Evolutionary conservation across 2,888 invertebrate species (phyloP).

Genomic region (Bombyx huttoni): DNA sequence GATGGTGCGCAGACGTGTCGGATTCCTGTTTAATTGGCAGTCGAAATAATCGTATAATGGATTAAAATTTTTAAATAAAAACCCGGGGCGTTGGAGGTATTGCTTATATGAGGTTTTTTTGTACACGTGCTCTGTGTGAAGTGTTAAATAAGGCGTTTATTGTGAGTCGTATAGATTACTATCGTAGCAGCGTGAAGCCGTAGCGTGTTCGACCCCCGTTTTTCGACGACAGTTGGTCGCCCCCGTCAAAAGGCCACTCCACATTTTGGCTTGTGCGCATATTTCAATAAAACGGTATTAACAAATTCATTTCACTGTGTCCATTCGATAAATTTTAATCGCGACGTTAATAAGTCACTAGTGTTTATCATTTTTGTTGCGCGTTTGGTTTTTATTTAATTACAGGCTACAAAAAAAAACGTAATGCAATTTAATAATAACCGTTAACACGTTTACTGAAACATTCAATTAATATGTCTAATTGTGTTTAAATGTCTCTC

Average conservation of each 20-base stretch:
- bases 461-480: constrained; percentile 14
- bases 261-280: constrained; percentile 67
- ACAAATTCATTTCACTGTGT: constrained; percentile 42
- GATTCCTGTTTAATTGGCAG: constrained; percentile 71
- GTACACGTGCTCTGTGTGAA: constrained; percentile 14
- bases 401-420: not conserved
- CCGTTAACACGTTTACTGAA: too few relatives aligned
- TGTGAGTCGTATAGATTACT: constrained; percentile 62
- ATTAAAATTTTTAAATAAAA: constrained; percentile 20
- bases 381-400: constrained; percentile 1
- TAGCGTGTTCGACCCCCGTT: constrained; percentile 54
- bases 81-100: constrained; percentile 1
- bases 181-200: constrained; percentile 61
- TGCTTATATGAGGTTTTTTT: not conserved
- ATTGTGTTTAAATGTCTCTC: constrained; percentile 35
- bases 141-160: constrained; percentile 63
- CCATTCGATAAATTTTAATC: constrained; percentile 10
- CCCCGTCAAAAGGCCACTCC: constrained; percentile 68
- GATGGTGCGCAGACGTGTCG: constrained; percentile 70
- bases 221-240: constrained; percentile 70
- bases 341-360: too few relatives aligned
- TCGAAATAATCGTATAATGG: constrained; percentile 56
- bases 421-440: too few relatives aligned
- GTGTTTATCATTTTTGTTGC: not conserved
- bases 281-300: constrained; percentile 49